Conservation (phyloP, 2,113 vertebrate genomes). For the Leptosomus discolor region DNA sequence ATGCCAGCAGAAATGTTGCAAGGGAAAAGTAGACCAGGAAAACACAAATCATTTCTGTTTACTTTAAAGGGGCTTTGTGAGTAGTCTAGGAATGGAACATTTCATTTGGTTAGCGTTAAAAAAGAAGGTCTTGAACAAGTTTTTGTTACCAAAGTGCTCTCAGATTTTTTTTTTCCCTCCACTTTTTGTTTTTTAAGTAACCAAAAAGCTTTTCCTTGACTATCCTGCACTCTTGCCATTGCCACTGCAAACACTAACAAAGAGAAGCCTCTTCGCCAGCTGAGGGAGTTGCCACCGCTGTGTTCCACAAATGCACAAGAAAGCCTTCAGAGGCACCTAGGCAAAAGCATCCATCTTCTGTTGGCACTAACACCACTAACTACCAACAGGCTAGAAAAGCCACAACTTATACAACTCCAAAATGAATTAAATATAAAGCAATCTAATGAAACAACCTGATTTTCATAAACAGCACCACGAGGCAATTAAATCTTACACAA, state of each 20-base stretch:
- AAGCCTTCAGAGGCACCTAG: neutral
- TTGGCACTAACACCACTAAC: neutral
- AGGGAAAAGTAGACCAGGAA: conserved; percentile 9
- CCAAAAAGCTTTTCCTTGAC: neutral
- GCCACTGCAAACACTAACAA: neutral
- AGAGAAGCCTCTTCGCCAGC: neutral
- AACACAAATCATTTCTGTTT: conserved; percentile 56
- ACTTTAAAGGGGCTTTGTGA: conserved; percentile 35
- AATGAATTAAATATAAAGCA: neutral
- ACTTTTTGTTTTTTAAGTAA: neutral
- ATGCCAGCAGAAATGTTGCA: conserved; percentile 41
- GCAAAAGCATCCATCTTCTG: neutral
- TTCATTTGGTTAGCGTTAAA: neutral
- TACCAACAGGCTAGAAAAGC: neutral
- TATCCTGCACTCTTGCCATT: neutral
- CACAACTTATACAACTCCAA: neutral
- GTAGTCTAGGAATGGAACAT: neutral
- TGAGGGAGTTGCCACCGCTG: neutral
- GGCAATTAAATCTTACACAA: neutral
- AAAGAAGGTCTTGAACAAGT: neutral
- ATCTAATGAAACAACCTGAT: neutral
- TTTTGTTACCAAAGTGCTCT: neutral
- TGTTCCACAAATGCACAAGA: neutral
- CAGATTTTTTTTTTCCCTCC: neutral
- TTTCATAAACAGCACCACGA: neutral